Evolutionary conservation across 2,797 vertebrate genomes (phyloP), one percentile per base, ranked within the genome.

Genomic region (Gouania willdenowi): DNA sequence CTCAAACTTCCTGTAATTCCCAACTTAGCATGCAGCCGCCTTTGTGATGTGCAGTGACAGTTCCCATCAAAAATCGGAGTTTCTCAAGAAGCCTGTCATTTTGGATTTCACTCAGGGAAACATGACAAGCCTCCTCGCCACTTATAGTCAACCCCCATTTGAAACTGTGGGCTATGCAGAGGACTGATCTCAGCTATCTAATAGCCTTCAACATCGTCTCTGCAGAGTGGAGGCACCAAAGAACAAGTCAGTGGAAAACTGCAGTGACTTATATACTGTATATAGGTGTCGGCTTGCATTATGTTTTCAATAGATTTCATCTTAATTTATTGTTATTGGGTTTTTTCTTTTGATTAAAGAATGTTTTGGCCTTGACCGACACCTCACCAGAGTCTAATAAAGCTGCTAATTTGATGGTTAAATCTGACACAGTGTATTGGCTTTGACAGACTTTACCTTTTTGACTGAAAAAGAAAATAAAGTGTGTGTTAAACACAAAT

Each of bases 51-150:
- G 55, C 55, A 43, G 58, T 63, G 77, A 71, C 74, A 73, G 67
- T 69, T 79, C 59, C 37, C 62, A 79, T 80, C 75, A 81, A 65
- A 75, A 81, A 65, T 57, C 64, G 8, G 19, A n/a, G 65, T 66
- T 70, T 77, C 77, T 71, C 60, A 69, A 45, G 75, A 71, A 51
- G 58, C 62, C 70, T 72, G 73, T 70, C 74, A 72, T 52, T 76
- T 78, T 78, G 66, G 61, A 74, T 82, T 72, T 63, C 54, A 37
- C 56, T 77, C 50, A 41, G 65, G n/a, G 61, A 59, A 64, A 68
- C 69, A 50, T 79, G 74, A 82, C 64, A 65, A 61, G 60, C 56
- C 32, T 61, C 37, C n/a, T n/a, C n/a, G n/a, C n/a, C n/a, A 15
- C 49, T 71, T 57, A 53, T 27, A 52, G 54, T 67, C 61, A 53